Evolutionary conservation across 2,113 vertebrate genomes (phyloP), one percentile per base, ranked within the genome.

Genomic region (Ahaetulla prasina): DNA sequence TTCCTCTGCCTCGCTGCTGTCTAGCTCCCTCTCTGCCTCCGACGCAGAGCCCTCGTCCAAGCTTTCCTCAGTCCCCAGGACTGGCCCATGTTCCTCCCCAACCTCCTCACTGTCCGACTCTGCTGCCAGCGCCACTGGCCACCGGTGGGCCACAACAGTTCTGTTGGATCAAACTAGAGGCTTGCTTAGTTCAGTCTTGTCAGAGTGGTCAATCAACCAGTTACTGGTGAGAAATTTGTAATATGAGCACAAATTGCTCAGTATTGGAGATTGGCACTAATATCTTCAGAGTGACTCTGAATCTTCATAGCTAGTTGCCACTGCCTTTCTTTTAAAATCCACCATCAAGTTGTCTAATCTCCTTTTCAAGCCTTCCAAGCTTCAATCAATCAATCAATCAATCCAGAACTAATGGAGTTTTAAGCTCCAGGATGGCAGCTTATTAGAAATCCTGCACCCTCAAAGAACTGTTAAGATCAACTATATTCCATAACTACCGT

Each of bases 401-500:
- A 74, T 52, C 52, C 43, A 3, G 87, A 91, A 39, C 88, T 35
- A 68, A 86, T 1, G 12, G 4, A 1, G 50, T 50, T 88, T 85
- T 35, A 35, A 7, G 10, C 84, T 89, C 93, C 3, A 68, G 87
- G 25, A 22, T 12, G 35, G 6, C 54, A 49, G 3, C 4, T 12
- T 35, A 16, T 25, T 25, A 86, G 27, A 87, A 87, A 57, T 91
- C 30, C 92, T 90, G 95, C 90, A 93, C 93, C 94, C 8, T 88
- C 12, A 35, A 95, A 89, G 90, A 0, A 0, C 47, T 85, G 93
- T 43, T 11, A 63, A 57, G 7, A 57, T 57, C 55, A 57, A 57
- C 22, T 57, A 9, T 57, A 3, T 57, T 57, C 22, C 23, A 60
- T 27, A 87, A 45, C 3, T 50, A 4, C n/a, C n/a, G n/a, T n/a